phyloP scores from a whole-genome alignment of 2,113 vertebrate genomes.

The Bos taurus region ARS-UCD2.0 NC_037332.1:119440501-119441000 shows the following conservation, averaged over 20 bases:
- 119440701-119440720: neutral
- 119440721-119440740: slow-evolving; percentile 56
- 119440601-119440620: neutral
- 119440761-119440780: neutral
- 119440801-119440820: slow-evolving; percentile 24
- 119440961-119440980: fast-evolving
- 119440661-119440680: fast-evolving
- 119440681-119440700: neutral
- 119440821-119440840: fast-evolving
- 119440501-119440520: too few relatives aligned
- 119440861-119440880: fast-evolving
- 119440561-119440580: too few relatives aligned
- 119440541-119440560: too few relatives aligned
- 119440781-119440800: neutral
- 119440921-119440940: neutral
- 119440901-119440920: neutral
- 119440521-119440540: too few relatives aligned
- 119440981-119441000: fast-evolving
- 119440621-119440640: too few relatives aligned
- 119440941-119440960: fast-evolving
- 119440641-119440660: fast-evolving
- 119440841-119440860: fast-evolving
- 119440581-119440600: too few relatives aligned
- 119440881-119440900: fast-evolving
- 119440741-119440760: slow-evolving; percentile 49